A percentile compares a stretch with the other conserved stretches of the same genome.
Evolutionary conservation across 2,888 invertebrate genomes (phyloP).

Genomic region (Spodoptera exigua): DNA sequence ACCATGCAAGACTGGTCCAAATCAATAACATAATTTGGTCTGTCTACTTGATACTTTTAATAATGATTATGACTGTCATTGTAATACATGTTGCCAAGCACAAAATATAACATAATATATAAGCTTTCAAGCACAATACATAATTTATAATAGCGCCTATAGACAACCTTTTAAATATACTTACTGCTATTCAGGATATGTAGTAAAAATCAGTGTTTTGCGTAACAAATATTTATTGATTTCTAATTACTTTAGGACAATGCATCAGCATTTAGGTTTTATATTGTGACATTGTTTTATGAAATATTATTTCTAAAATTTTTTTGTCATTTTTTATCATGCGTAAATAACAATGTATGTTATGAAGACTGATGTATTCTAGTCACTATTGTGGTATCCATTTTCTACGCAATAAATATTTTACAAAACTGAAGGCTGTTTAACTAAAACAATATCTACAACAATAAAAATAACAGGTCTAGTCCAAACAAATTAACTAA

Average conservation of each 20-base stretch:
- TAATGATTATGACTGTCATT: conserved; percentile 36
- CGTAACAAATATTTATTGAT: conserved; percentile 57
- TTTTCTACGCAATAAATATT: conserved; percentile 83
- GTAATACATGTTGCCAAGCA: conserved; percentile 33
- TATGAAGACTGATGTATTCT: conserved; percentile 88
- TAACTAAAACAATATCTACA: conserved; percentile 71
- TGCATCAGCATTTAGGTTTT: conserved; percentile 23
- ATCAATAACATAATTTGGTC: conserved; percentile 7
- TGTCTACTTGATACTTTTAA: conserved; percentile 19
- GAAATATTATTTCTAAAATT: conserved; percentile 49
- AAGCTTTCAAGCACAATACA: conserved; percentile 39
- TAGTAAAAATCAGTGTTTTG: conserved; percentile 41
- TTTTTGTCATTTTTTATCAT: conserved; percentile 62
- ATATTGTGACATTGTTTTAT: conserved; percentile 31
- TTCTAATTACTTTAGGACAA: conserved; percentile 46
- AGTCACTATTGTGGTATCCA: conserved; percentile 86
- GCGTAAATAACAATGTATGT: conserved; percentile 69
- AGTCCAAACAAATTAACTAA: conserved; percentile 52
- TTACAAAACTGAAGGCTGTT: conserved; percentile 71
- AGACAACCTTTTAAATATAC: conserved; percentile 14
- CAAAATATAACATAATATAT: conserved; percentile 31
- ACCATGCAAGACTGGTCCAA: conserved; percentile 15
- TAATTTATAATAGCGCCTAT: conserved; percentile 8
- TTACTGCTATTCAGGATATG: conserved; percentile 17
- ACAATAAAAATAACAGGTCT: conserved; percentile 61